Evolutionary conservation across 2,113 vertebrate species (phyloP).

Genomic region (Oncorhynchus clarkii): DNA sequence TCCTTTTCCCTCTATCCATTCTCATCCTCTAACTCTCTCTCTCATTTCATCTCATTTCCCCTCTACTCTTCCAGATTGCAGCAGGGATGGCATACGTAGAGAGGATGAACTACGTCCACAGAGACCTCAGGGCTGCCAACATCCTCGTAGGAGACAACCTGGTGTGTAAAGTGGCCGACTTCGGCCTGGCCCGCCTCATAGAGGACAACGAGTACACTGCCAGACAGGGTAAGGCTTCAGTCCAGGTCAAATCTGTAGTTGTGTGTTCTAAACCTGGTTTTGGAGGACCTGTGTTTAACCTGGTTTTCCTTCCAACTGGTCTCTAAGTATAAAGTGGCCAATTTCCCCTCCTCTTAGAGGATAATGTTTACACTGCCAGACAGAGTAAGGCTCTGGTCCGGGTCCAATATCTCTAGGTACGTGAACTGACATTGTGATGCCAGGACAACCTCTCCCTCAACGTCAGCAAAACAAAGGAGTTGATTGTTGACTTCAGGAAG

Average conservation of each 20-base stretch:
- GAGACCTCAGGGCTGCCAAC: constrained; percentile 94
- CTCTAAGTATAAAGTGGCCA: too few species aligned
- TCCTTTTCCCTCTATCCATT: neutral
- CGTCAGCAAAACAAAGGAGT: too few species aligned
- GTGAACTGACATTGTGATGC: too few species aligned
- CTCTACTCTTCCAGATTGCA: constrained; percentile 77
- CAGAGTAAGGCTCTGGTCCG: too few species aligned
- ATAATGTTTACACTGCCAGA: too few species aligned
- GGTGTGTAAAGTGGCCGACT: constrained; percentile 94
- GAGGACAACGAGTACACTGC: constrained; percentile 98
- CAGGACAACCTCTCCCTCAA: too few species aligned
- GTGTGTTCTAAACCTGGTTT: neutral
- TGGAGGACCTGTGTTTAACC: too few species aligned
- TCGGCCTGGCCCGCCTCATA: constrained; percentile 91
- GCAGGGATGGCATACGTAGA: constrained; percentile 97
- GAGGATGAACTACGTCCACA: constrained; percentile 97
- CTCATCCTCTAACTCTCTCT: neutral
- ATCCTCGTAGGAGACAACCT: constrained; percentile 94
- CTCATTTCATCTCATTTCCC: neutral
- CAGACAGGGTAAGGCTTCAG: constrained; percentile 58
- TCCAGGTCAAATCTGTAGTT: too few species aligned
- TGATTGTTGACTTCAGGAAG: too few species aligned
- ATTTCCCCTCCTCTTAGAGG: too few species aligned
- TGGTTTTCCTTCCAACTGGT: too few species aligned
- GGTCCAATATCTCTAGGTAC: too few species aligned